phyloP scores from a whole-genome alignment of 1,140 invertebrate species.

The Drosophila sucinea region DNA sequence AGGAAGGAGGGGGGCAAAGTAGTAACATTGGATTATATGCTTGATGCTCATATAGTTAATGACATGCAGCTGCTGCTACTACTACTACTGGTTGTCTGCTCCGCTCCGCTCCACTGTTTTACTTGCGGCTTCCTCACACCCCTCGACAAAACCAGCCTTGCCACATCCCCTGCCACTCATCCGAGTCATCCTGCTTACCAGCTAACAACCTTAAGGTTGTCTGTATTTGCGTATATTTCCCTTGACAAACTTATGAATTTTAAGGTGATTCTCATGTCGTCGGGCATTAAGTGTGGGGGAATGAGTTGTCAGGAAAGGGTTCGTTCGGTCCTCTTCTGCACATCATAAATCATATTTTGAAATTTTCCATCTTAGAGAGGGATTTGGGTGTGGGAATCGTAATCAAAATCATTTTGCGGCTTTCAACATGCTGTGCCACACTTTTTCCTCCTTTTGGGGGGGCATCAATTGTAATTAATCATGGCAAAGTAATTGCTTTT shows the following conservation, averaged over 20 bases:
- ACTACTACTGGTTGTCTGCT: not conserved
- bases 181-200: not conserved
- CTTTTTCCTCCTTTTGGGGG: not conserved
- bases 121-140: conserved; percentile 38
- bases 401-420: conserved; percentile 78
- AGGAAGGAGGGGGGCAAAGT: not conserved
- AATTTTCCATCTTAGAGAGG: not conserved
- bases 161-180: not conserved
- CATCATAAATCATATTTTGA: conserved; percentile 12
- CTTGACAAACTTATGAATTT: conserved; percentile 75
- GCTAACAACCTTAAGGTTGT: conserved; percentile 11
- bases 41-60: conserved; percentile 66
- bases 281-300: not conserved
- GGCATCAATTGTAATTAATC: conserved; percentile 64
- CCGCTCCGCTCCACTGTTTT: conserved; percentile 18
- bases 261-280: conserved; percentile 73
- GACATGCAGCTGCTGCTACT: conserved; percentile 71
- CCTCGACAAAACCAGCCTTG: not conserved
- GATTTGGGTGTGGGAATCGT: conserved; percentile 36
- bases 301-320: conserved; percentile 12
- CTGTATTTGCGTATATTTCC: conserved; percentile 28
- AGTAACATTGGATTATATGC: conserved; percentile 56
- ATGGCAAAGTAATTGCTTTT: conserved; percentile 76
- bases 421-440: conserved; percentile 58
- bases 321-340: not conserved